Evolutionary conservation across 1,140 invertebrate genomes (phyloP).

Genomic region (Drusus annulatus): DNA sequence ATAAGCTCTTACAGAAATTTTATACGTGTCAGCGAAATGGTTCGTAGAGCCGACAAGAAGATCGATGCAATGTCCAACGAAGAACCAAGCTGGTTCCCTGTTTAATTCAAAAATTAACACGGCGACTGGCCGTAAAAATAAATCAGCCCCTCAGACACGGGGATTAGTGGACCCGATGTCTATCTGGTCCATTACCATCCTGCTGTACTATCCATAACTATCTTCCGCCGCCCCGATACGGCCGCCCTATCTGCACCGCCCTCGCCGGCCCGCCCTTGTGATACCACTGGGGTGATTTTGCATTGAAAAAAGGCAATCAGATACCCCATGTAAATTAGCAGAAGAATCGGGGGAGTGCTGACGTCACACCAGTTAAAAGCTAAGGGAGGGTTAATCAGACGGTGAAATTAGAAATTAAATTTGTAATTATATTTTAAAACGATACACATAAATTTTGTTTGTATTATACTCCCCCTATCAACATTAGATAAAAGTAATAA

Average conservation of each 20-base stretch:
- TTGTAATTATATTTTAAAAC: too few species aligned
- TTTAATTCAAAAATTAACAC: slow-evolving; percentile 53
- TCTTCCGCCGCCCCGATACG: neutral
- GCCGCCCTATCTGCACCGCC: neutral
- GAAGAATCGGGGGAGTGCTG: slow-evolving; percentile 20
- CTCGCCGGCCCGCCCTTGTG: too few species aligned
- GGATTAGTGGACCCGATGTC: slow-evolving; percentile 37
- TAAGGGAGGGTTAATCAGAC: neutral
- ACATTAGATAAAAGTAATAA: too few species aligned
- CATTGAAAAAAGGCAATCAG: slow-evolving; percentile 30
- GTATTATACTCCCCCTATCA: too few species aligned
- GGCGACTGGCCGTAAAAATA: slow-evolving; percentile 53
- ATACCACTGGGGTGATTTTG: too few species aligned
- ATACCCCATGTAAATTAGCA: slow-evolving; percentile 32
- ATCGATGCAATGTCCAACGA: neutral
- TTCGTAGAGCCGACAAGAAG: neutral
- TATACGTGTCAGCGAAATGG: neutral
- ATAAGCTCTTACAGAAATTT: too few species aligned
- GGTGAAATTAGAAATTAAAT: neutral
- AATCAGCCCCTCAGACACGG: slow-evolving; percentile 46
- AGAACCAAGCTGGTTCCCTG: neutral
- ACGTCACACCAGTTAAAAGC: neutral
- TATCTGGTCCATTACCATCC: slow-evolving; percentile 40
- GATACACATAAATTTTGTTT: too few species aligned
- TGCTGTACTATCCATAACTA: neutral